Percentiles rank a stretch among this genome's conserved stretches.
Conservation (phyloP, 1,140 invertebrate species). For the Papilio dardanus region DNA sequence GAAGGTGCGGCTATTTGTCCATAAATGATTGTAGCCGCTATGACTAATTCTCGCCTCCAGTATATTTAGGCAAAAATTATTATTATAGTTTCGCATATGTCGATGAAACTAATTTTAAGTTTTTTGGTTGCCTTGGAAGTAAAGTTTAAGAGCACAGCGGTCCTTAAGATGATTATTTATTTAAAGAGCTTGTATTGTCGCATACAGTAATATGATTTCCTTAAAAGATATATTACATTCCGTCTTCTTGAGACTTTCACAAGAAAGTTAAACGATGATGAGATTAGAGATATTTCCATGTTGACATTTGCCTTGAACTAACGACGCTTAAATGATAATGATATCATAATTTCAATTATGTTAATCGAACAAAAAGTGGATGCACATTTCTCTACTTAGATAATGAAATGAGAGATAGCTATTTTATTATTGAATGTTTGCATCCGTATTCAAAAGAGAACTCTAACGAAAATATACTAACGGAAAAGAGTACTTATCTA, state of each 20-base stretch:
- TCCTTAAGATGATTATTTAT: not conserved
- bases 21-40: not conserved
- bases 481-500: not conserved
- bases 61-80: not conserved
- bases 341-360: conserved; percentile 14
- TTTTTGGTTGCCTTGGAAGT: not conserved
- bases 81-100: not conserved
- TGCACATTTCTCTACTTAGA: conserved; percentile 3
- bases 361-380: not conserved
- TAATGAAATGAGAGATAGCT: conserved; percentile 9
- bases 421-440: not conserved
- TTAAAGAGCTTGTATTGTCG: not conserved
- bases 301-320: conserved; percentile 19
- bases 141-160: not conserved
- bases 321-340: conserved; percentile 9
- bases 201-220: not conserved
- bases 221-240: not conserved
- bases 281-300: conserved; percentile 1
- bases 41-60: conserved; percentile 17
- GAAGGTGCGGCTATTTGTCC: conserved; percentile 31
- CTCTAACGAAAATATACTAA: too few relatives aligned
- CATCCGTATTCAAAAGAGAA: not conserved
- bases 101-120: not conserved
- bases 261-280: not conserved
- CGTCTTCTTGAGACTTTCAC: conserved; percentile 1